phyloP scores from a whole-genome alignment of 2,113 vertebrate genomes.

The Dipodomys spectabilis region DNA sequence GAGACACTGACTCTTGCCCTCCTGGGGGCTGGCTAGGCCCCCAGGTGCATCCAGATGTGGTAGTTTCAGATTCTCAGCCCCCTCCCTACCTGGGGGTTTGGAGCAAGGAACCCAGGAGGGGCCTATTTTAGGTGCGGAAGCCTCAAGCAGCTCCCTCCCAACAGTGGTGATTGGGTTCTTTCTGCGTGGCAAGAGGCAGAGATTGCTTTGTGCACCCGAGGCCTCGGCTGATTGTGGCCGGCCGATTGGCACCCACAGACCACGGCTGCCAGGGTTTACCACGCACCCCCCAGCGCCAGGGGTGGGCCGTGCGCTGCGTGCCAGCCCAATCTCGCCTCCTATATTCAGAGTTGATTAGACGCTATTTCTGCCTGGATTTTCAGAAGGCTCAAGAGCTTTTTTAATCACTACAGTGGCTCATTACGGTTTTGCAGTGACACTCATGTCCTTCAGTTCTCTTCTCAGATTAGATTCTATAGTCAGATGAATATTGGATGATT shows the following conservation, averaged over 20 bases:
- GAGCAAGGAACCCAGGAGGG: slow-evolving; percentile 59
- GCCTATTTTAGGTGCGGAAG: slow-evolving; percentile 63
- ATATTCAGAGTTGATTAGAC: slow-evolving; percentile 94
- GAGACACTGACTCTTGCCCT: not conserved
- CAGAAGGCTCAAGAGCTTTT: slow-evolving; percentile 91
- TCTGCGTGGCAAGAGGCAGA: slow-evolving; percentile 79
- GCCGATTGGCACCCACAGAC: slow-evolving; percentile 83
- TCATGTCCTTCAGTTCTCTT: slow-evolving; percentile 96
- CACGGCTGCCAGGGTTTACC: slow-evolving; percentile 87
- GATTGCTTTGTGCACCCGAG: slow-evolving; percentile 85
- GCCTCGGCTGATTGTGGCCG: slow-evolving; percentile 86
- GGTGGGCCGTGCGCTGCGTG: slow-evolving; percentile 88
- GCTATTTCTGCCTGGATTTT: slow-evolving; percentile 91
- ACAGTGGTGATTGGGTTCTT: slow-evolving; percentile 86
- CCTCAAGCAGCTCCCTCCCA: slow-evolving; percentile 80
- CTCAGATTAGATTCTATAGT: slow-evolving; percentile 92
- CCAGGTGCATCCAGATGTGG: not conserved
- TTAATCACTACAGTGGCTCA: slow-evolving; percentile 94
- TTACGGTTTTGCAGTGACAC: slow-evolving; percentile 93
- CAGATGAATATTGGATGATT: slow-evolving; percentile 95
- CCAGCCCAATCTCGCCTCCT: slow-evolving; percentile 91
- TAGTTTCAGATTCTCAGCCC: not conserved
- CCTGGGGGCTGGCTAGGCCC: not conserved
- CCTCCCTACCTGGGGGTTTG: not conserved
- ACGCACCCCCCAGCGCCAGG: slow-evolving; percentile 86